phyloP scores from a whole-genome alignment of 37 sponge, comb jelly and placozoan species.

The Theonella swinhoei region DNA sequence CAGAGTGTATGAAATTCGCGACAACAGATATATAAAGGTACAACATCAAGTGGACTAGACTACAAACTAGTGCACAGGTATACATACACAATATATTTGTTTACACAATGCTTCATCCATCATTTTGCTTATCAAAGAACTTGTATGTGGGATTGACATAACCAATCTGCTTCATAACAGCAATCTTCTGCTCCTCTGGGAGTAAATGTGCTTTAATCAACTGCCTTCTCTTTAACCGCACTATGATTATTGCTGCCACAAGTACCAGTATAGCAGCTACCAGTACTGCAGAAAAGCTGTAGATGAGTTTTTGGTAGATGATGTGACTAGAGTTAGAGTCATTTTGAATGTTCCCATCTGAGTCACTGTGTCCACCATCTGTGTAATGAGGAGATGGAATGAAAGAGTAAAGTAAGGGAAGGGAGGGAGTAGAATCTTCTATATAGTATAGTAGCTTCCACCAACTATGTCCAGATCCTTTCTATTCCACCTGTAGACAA shows the following conservation, averaged over 20 bases:
- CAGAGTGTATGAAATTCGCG: too few relatives aligned
- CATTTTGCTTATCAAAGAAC: conserved; percentile 46
- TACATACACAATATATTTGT: too few relatives aligned
- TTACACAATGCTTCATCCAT: too few relatives aligned
- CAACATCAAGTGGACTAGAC: too few relatives aligned
- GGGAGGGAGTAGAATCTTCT: neutral
- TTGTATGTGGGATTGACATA: conserved; percentile 78
- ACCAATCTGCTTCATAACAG: conserved; percentile 54
- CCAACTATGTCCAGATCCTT: neutral
- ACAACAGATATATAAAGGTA: too few relatives aligned
- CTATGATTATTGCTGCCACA: neutral
- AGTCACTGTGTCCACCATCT: neutral
- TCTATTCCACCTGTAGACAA: neutral
- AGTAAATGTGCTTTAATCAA: neutral
- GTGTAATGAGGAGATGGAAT: neutral
- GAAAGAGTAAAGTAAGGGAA: neutral
- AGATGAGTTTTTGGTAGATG: neutral
- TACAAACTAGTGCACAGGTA: too few relatives aligned
- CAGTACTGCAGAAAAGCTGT: conserved; percentile 11
- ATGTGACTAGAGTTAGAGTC: neutral
- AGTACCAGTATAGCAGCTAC: neutral
- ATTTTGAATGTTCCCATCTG: too few relatives aligned
- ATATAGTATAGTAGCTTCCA: neutral
- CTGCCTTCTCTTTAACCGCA: conserved; percentile 1
- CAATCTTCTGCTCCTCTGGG: conserved; percentile 50